Evolutionary conservation across 2,797 vertebrate species (phyloP).

Genomic region (Chiloscyllium punctatum): DNA sequence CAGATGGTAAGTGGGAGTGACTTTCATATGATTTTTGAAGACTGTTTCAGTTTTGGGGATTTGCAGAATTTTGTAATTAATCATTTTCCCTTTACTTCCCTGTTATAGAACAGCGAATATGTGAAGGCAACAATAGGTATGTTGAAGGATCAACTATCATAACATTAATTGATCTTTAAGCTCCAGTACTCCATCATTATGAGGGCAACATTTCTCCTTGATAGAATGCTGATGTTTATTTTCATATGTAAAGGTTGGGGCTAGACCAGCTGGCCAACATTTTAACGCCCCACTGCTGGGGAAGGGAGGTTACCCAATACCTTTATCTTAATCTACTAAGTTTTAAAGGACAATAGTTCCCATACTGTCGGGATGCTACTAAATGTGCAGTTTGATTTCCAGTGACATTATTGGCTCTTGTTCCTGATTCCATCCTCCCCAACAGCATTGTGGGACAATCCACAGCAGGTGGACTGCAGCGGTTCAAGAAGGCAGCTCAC

Average conservation of each 20-base stretch:
- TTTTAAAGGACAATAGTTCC: neutral
- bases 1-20: slow-evolving; percentile 16
- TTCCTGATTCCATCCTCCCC: neutral
- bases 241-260: neutral
- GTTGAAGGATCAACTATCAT: neutral
- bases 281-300: neutral
- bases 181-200: neutral
- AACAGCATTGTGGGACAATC: too few species aligned
- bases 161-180: neutral
- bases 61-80: neutral
- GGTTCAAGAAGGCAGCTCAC: too few species aligned
- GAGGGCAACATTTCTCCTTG: neutral
- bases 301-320: neutral
- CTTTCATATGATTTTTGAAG: neutral
- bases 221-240: neutral
- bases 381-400: neutral
- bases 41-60: neutral
- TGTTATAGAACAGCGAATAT: neutral
- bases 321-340: neutral
- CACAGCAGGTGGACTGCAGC: too few species aligned
- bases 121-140: slow-evolving; percentile 18
- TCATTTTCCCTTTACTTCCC: neutral
- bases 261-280: neutral
- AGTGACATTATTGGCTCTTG: neutral
- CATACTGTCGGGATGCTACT: neutral